These are phyloP conservation scores for Smittia aterrima DNA, from an alignment of 2,888 invertebrate species.

Conservation along the genomic window DNA sequence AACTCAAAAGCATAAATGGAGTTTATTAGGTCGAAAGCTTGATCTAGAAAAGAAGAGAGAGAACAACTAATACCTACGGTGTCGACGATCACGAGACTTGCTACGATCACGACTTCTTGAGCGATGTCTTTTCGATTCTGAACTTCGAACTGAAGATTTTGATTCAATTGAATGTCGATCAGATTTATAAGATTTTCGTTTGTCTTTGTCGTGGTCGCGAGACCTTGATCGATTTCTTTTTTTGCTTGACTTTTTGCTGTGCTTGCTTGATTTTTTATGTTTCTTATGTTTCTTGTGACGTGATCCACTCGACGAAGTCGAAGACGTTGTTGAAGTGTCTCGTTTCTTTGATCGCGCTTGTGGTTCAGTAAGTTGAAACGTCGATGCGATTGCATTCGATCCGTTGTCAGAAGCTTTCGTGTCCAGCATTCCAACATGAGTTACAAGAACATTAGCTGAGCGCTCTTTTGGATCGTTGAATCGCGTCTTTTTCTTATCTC, in stretches of 20 bases:
- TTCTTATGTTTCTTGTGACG: slow-evolving; percentile 33
- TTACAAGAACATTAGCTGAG: neutral
- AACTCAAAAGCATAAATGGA: neutral
- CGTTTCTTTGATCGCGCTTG: neutral
- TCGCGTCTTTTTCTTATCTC: slow-evolving; percentile 28
- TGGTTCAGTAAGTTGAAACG: too few relatives aligned
- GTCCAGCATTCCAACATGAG: slow-evolving; percentile 24
- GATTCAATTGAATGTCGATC: slow-evolving; percentile 31
- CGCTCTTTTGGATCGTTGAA: slow-evolving; percentile 38
- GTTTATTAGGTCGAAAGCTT: neutral
- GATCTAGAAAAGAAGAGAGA: neutral
- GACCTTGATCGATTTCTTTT: neutral
- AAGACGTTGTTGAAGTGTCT: neutral
- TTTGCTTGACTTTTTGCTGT: slow-evolving; percentile 25
- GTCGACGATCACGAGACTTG: neutral
- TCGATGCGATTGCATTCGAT: neutral
- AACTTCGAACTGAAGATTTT: slow-evolving; percentile 11
- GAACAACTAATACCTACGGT: slow-evolving; percentile 29
- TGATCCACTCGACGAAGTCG: neutral
- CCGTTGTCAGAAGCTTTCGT: neutral
- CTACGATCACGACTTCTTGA: slow-evolving; percentile 3
- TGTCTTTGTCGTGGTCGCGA: neutral
- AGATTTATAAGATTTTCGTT: slow-evolving; percentile 11
- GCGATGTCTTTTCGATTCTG: slow-evolving; percentile 2
- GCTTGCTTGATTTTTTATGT: slow-evolving; percentile 32